Evolutionary conservation across 2,797 vertebrate genomes (phyloP).

Genomic region (Hoplostethus mediterraneus): DNA sequence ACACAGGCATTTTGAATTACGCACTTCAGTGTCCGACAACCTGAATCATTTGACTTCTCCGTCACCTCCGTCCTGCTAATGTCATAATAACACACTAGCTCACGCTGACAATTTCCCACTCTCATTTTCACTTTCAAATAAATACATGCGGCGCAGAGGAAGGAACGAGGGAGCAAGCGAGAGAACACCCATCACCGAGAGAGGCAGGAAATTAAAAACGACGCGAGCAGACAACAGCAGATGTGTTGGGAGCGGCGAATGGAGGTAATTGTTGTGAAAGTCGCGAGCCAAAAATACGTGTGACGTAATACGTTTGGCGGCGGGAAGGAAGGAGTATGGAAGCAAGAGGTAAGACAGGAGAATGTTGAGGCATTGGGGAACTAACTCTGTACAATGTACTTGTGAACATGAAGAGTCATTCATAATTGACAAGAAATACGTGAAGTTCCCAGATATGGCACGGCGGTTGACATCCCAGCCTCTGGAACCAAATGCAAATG

Average conservation of each 20-base stretch:
- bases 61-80: slow-evolving; percentile 32
- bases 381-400: slow-evolving; percentile 1
- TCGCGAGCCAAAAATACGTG: slow-evolving; percentile 4
- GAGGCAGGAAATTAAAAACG: slow-evolving; percentile 62
- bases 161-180: slow-evolving; percentile 5
- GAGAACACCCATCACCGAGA: slow-evolving; percentile 6
- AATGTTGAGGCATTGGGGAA: too few relatives aligned
- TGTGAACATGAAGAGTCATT: background rate
- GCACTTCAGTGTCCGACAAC: slow-evolving; percentile 46
- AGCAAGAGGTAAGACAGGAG: background rate
- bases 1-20: slow-evolving; percentile 41
- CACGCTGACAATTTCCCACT: slow-evolving; percentile 58
- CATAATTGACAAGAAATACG: background rate
- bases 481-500: background rate
- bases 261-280: slow-evolving; percentile 22
- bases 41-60: slow-evolving; percentile 39
- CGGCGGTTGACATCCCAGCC: too few relatives aligned
- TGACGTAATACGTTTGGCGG: background rate
- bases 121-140: slow-evolving; percentile 62
- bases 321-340: background rate
- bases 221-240: slow-evolving; percentile 28
- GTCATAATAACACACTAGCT: slow-evolving; percentile 56
- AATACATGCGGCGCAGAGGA: background rate
- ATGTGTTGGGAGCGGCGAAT: slow-evolving; percentile 18
- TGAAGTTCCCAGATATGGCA: background rate